A percentile compares a stretch with the other conserved stretches of the same genome.
phyloP scores from a whole-genome alignment of 1,140 invertebrate species.

The Lepidostoma basale region DNA sequence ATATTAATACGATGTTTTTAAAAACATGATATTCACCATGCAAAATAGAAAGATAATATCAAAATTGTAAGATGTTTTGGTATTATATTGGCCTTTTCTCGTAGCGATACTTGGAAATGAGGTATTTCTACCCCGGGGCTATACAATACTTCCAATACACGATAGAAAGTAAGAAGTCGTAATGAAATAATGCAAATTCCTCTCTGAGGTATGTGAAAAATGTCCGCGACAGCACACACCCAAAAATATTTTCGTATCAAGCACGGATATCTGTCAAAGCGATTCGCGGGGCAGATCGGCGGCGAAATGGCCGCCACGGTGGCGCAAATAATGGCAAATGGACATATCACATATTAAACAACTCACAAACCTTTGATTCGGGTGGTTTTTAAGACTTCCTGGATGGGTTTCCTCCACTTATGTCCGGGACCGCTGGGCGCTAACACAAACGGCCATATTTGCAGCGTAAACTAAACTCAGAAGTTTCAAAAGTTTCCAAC shows the following conservation, averaged over 20 bases:
- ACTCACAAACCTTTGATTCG: conserved; percentile 20
- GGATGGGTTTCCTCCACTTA: conserved; percentile 12
- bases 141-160: conserved; percentile 21
- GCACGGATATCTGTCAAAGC: conserved; percentile 20
- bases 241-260: conserved; percentile 32
- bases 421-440: background rate
- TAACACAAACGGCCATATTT: conserved; percentile 29
- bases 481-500: conserved; percentile 30
- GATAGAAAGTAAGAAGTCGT: conserved; percentile 33
- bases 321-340: background rate
- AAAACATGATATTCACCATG: too few species aligned
- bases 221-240: conserved; percentile 29
- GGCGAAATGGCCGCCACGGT: background rate
- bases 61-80: too few species aligned
- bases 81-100: too few species aligned
- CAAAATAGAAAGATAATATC: too few species aligned
- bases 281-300: background rate
- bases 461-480: conserved; percentile 24
- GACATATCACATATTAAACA: background rate
- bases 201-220: conserved; percentile 28
- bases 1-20: too few species aligned
- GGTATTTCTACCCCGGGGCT: conserved; percentile 8
- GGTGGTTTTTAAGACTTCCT: background rate
- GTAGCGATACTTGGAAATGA: background rate
- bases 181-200: conserved; percentile 25